These are phyloP conservation scores for Nyctalus aviator DNA, from an alignment of 2,797 vertebrate species.

Conservation along the genomic window DNA sequence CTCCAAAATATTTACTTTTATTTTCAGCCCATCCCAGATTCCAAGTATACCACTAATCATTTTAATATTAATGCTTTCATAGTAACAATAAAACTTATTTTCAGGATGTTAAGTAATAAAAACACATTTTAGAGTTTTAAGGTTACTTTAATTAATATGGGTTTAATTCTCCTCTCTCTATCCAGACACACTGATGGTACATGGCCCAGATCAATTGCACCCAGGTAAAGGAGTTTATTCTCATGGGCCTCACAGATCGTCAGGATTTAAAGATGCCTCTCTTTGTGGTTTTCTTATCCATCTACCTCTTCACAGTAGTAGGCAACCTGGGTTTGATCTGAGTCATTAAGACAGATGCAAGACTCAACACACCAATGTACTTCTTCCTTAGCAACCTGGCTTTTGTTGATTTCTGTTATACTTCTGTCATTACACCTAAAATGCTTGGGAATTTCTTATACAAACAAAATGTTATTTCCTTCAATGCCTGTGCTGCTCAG, in stretches of 20 bases:
- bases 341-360: conserved; percentile 72
- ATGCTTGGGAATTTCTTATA: conserved; percentile 75
- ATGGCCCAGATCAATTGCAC: conserved; percentile 65
- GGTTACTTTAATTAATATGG: background rate
- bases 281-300: conserved; percentile 61
- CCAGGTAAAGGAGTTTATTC: conserved; percentile 67
- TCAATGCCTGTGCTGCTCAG: conserved; percentile 69
- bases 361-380: conserved; percentile 81
- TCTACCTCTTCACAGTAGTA: conserved; percentile 65
- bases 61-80: background rate
- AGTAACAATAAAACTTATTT: background rate
- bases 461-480: conserved; percentile 67
- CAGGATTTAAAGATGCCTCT: conserved; percentile 63
- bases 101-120: background rate
- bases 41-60: background rate
- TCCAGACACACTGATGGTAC: background rate
- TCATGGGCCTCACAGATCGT: conserved; percentile 56
- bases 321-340: conserved; percentile 78
- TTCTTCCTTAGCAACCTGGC: conserved; percentile 79
- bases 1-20: background rate
- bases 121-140: background rate
- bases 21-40: background rate
- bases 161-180: background rate
- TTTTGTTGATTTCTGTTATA: conserved; percentile 76
- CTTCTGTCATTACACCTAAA: conserved; percentile 76